Conservation (phyloP, 2,888 invertebrate species). For the Leptinotarsa tumamoca region DNA sequence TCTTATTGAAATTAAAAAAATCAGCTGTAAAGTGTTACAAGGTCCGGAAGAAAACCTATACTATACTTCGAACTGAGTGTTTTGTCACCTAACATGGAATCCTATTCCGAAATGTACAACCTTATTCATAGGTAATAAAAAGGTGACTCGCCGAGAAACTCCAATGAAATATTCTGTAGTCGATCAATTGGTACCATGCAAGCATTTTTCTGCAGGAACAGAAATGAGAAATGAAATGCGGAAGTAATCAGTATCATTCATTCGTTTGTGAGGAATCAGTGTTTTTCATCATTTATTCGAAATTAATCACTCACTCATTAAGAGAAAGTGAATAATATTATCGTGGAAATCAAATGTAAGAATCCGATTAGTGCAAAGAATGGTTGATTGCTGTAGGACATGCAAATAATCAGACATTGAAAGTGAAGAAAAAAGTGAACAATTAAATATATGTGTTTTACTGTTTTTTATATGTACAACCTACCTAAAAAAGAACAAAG, state of each 20-base stretch:
- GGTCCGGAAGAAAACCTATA: too few species aligned
- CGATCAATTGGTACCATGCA: background rate
- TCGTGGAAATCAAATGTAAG: background rate
- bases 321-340: slow-evolving; percentile 8
- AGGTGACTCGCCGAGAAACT: background rate
- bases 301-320: slow-evolving; percentile 2
- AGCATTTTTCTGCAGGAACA: background rate
- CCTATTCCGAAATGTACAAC: too few species aligned
- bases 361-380: background rate
- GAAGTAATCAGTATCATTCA: slow-evolving; percentile 7
- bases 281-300: slow-evolving; percentile 10
- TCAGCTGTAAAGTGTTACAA: too few species aligned
- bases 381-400: background rate
- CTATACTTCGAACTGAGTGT: too few species aligned
- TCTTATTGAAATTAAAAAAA: too few species aligned
- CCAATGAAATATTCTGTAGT: background rate
- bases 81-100: too few species aligned
- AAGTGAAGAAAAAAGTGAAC: too few species aligned
- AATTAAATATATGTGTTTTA: too few species aligned
- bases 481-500: too few species aligned
- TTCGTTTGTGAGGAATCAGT: background rate
- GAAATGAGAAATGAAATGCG: background rate
- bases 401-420: too few species aligned
- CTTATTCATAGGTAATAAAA: too few species aligned
- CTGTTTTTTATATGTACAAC: too few species aligned